Conservation (phyloP, 2,113 vertebrate genomes). For the Cinclus cinclus region DNA sequence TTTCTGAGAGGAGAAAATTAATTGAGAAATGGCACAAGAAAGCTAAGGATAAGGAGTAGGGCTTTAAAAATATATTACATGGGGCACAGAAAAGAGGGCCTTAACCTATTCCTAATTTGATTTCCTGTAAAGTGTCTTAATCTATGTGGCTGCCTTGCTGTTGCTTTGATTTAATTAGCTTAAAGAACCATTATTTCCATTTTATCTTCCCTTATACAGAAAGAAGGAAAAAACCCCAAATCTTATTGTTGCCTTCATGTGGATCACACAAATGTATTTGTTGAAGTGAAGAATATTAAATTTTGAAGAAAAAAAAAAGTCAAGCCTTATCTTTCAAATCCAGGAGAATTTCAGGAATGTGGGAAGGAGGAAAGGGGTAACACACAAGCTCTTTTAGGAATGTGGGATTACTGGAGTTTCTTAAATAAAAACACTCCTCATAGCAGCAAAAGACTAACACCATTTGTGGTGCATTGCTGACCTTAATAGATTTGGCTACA, state of each 20-base stretch:
- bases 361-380: background rate
- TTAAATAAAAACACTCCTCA: background rate
- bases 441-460: background rate
- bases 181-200: background rate
- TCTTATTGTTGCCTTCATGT: background rate
- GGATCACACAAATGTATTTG: background rate
- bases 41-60: background rate
- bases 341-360: background rate
- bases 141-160: background rate
- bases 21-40: background rate
- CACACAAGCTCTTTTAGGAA: background rate
- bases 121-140: background rate
- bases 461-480: background rate
- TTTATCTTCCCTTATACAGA: background rate
- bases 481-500: background rate
- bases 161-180: slow-evolving; percentile 1
- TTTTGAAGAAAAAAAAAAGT: background rate
- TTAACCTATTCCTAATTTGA: background rate
- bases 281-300: background rate
- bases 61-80: background rate
- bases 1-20: slow-evolving; percentile 7
- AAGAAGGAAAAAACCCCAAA: background rate
- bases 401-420: background rate
- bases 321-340: background rate
- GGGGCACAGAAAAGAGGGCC: background rate